Evolutionary conservation across 2,888 invertebrate genomes (phyloP).

Genomic region (Trichopria drosophilae): DNA sequence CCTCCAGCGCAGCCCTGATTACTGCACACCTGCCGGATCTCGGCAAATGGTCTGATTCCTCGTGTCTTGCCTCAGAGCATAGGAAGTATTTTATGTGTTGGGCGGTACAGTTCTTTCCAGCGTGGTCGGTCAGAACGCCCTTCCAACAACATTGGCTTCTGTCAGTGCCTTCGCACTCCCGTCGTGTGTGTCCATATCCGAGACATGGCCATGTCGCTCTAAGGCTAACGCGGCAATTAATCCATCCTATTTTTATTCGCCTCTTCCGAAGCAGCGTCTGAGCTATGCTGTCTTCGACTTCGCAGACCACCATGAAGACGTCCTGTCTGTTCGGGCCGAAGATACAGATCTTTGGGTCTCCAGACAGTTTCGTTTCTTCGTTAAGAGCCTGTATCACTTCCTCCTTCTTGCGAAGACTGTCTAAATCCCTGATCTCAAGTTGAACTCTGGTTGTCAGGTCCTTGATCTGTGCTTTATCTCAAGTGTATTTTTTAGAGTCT

Average conservation of each 20-base stretch:
- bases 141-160: not conserved
- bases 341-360: not conserved
- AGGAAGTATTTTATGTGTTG: too few relatives aligned
- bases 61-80: too few relatives aligned
- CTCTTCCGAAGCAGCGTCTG: not conserved
- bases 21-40: too few relatives aligned
- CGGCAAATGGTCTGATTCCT: too few relatives aligned
- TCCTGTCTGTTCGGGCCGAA: not conserved
- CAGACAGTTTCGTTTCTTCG: conserved; percentile 5
- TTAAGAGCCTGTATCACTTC: conserved; percentile 22
- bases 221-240: not conserved
- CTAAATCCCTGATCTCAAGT: conserved; percentile 29
- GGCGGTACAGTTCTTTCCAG: too few relatives aligned
- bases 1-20: too few relatives aligned
- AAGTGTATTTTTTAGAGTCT: conserved; percentile 16
- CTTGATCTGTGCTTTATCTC: conserved; percentile 12
- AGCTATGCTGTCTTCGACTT: not conserved
- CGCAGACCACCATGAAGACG: not conserved
- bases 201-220: not conserved
- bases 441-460: conserved; percentile 8
- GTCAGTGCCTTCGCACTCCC: not conserved
- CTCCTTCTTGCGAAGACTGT: conserved; percentile 18
- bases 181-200: not conserved
- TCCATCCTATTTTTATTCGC: not conserved
- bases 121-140: too few relatives aligned